phyloP scores from a whole-genome alignment of 2,888 invertebrate species.

The Stenotaenia linearis region DNA sequence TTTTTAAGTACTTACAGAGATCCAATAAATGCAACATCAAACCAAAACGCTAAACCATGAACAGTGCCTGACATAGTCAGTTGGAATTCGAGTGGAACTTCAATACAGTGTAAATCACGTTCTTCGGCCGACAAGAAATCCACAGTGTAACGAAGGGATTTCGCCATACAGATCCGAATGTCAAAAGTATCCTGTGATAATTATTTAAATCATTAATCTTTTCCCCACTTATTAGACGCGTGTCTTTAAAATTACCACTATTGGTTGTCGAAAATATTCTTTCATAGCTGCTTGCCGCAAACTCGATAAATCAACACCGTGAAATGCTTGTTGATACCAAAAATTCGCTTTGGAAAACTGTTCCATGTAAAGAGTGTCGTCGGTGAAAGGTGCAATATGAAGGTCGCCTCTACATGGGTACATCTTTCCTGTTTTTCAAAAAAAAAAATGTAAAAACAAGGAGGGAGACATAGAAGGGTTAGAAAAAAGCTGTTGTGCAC shows the following conservation, averaged over 20 bases:
- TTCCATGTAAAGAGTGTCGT: slow-evolving; percentile 95
- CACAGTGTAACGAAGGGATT: slow-evolving; percentile 85
- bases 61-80: slow-evolving; percentile 87
- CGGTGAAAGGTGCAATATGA: slow-evolving; percentile 95
- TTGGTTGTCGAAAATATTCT: slow-evolving; percentile 96
- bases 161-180: slow-evolving; percentile 91
- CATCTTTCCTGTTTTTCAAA: slow-evolving; percentile 71
- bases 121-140: slow-evolving; percentile 90
- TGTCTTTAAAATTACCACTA: slow-evolving; percentile 57
- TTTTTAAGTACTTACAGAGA: slow-evolving; percentile 50
- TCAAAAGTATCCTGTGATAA: slow-evolving; percentile 85
- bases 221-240: too few species aligned
- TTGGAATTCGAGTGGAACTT: slow-evolving; percentile 90
- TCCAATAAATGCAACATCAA: slow-evolving; percentile 94
- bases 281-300: slow-evolving; percentile 87
- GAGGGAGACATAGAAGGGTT: too few species aligned
- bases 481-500: too few species aligned
- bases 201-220: background rate
- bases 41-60: slow-evolving; percentile 98
- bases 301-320: slow-evolving; percentile 91
- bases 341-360: slow-evolving; percentile 98
- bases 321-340: slow-evolving; percentile 97
- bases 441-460: background rate
- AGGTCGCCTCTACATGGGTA: slow-evolving; percentile 94
- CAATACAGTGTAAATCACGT: slow-evolving; percentile 86